Evolutionary conservation across 2,113 vertebrate species (phyloP), one percentile per base, ranked within the genome.

Genomic region (Riparia riparia): DNA sequence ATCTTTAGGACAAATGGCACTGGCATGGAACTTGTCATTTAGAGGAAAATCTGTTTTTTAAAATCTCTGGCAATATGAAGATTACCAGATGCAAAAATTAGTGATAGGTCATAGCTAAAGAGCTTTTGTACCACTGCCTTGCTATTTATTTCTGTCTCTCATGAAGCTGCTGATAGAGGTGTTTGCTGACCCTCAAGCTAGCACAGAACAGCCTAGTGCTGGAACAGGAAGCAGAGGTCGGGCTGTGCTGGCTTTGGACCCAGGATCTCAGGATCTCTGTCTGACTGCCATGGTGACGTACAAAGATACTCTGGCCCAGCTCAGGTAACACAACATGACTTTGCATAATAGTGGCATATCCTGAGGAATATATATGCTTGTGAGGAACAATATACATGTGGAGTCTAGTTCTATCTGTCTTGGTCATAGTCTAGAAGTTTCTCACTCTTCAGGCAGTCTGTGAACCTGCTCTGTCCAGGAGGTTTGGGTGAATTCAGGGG

Each of bases 171-270:
- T 65, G 51, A 10, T n/a, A 17, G 44, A 76, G 71, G 20, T 49
- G 70, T 61, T 64, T 87, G 65, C 70, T 94, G 82, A 93, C 84
- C 96, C 87, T 90, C 66, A 61, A 4, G 53, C 73, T 44, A 10
- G 82, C 66, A 90, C 94, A 88, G 95, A 82, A 93, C 94, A 93
- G 88, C 85, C 63, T 21, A 3, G 73, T 71, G 53, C 72, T 94
- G 66, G 78, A 85, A 69, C 84, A 88, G 66, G 64, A 63, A 69
- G 68, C 68, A 69, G 80, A 95, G 86, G 85, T 91, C 19, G 0
- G 53, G 66, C 66, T 94, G 82, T 91, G 73, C 90, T 79, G 73
- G 18, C 61, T 90, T 51, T 86, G 56, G 72, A 63, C 14, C 32
- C 0, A 4, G 79, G 54, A 50, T 51, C 44, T n/a, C 29, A 6